Conservation (phyloP, 2,797 vertebrate species). For the Enteromius fasciolatus region DNA sequence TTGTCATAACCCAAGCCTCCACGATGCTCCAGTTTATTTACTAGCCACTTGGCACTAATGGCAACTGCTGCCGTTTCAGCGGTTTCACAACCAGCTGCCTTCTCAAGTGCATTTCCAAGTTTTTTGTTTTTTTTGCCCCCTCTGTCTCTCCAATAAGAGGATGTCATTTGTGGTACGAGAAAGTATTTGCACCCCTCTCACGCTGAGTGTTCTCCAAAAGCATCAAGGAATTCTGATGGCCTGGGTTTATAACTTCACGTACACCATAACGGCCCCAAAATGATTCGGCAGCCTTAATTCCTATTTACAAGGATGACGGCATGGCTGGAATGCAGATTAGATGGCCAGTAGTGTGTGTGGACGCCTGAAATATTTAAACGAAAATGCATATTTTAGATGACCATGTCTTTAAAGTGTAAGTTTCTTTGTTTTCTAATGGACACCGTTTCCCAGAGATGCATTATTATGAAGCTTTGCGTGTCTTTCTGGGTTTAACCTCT, state of each 20-base stretch:
- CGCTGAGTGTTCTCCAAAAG: constrained; percentile 53
- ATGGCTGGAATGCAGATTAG: constrained; percentile 17
- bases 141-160: constrained; percentile 48
- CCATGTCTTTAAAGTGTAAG: constrained; percentile 53
- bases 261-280: constrained; percentile 12
- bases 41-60: constrained; percentile 74
- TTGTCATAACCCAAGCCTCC: constrained; percentile 79
- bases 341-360: constrained; percentile 37
- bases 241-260: constrained; percentile 16
- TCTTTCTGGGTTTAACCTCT: constrained; percentile 63
- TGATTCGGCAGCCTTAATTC: constrained; percentile 33
- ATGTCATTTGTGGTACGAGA: constrained; percentile 73
- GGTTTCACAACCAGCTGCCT: constrained; percentile 80
- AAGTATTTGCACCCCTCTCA: constrained; percentile 64
- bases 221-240: constrained; percentile 39
- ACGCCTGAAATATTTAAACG: constrained; percentile 66
- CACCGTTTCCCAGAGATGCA: constrained; percentile 76
- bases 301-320: background rate
- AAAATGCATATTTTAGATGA: constrained; percentile 59
- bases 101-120: constrained; percentile 84
- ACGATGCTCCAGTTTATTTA: constrained; percentile 66
- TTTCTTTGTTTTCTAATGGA: constrained; percentile 65
- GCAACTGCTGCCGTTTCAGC: constrained; percentile 76
- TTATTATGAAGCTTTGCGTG: constrained; percentile 77
- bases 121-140: constrained; percentile 46